Base-by-base conservation (phyloP, 1,140 invertebrate species). In the Eubasilissa regina region DNA sequence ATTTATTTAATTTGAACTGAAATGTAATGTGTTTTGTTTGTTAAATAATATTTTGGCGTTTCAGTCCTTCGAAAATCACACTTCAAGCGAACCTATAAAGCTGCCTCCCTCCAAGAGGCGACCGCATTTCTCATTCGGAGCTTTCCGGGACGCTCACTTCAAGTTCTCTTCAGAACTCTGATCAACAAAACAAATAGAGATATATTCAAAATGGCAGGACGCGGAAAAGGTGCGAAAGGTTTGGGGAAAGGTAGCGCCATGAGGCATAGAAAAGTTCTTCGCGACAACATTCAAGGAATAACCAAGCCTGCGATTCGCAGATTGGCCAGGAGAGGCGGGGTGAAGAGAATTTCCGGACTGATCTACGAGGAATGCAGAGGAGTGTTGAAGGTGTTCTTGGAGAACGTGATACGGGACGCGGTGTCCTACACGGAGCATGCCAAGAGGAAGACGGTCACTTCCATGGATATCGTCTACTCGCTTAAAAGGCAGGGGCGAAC, bases 391-490 rank as follows among this genome's bases (percentile, higher is more conserved):
- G 92, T 95, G 0, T 96, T 96, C 86, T 87, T 96, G 74, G 94
- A 95, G 86, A 95, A 95, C 85, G 93, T 96, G 0, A 96, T 96
- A 84, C 90, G 94, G 75, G 95, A 95, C 86, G 94, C 94, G 10
- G 94, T 96, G 68, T 95, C 94, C 13, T 96, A 95, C 88, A 94
- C 94, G 9, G 94, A 94, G 85, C 94, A 95, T 86, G 94, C 94
- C 81, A 95, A 95, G 88, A 89, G 94, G 80, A 96, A 96, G 88
- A 96, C 95, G 15, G 92, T 93, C 47, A 96, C 95, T 8, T 94
- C 95, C 70, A 96, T 96, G 95, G 95, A 97, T 85, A 94, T 96
- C 13, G 95, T 96, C 19, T 96, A 96, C 84, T 94, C 95, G 21
- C 87, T 96, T 81, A 97, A 96, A 87, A 88, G 94, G 64, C 95